These are phyloP conservation scores for Bellardia pandia DNA, from an alignment of 2,888 invertebrate genomes.

Conservation along the genomic window DNA sequence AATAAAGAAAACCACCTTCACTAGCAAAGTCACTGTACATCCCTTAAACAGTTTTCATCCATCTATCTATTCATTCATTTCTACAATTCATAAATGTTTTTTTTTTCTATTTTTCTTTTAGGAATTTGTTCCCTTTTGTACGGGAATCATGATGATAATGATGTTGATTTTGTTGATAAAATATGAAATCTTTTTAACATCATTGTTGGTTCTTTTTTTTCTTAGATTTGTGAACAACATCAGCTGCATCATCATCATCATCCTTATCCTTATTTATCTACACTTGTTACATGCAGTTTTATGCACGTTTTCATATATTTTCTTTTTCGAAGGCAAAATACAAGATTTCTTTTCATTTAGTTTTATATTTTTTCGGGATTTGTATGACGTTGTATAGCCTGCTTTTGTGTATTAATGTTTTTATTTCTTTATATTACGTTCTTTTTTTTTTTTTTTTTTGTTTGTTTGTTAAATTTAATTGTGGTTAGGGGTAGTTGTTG, in stretches of 20 bases:
- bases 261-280: slow-evolving; percentile 25
- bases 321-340: slow-evolving; percentile 1
- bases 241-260: slow-evolving; percentile 53
- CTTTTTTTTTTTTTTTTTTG: not conserved
- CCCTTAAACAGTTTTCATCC: slow-evolving; percentile 52
- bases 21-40: slow-evolving; percentile 64
- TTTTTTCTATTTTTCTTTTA: slow-evolving; percentile 36
- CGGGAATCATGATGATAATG: slow-evolving; percentile 22
- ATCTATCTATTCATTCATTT: slow-evolving; percentile 44
- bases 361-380: slow-evolving; percentile 55
- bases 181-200: slow-evolving; percentile 59
- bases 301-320: slow-evolving; percentile 48
- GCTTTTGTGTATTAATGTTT: slow-evolving; percentile 52
- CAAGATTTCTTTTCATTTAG: slow-evolving; percentile 54
- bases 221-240: slow-evolving; percentile 59
- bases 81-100: slow-evolving; percentile 1
- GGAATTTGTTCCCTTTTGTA: slow-evolving; percentile 37
- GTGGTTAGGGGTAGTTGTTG: slow-evolving; percentile 47
- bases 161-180: slow-evolving; percentile 36
- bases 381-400: slow-evolving; percentile 44
- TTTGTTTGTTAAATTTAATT: slow-evolving; percentile 46
- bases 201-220: slow-evolving; percentile 45
- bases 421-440: not conserved
- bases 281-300: slow-evolving; percentile 66
- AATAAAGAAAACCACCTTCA: slow-evolving; percentile 57